Evolutionary conservation across 2,797 vertebrate species (phyloP).

Genomic region (Botia almorhae): DNA sequence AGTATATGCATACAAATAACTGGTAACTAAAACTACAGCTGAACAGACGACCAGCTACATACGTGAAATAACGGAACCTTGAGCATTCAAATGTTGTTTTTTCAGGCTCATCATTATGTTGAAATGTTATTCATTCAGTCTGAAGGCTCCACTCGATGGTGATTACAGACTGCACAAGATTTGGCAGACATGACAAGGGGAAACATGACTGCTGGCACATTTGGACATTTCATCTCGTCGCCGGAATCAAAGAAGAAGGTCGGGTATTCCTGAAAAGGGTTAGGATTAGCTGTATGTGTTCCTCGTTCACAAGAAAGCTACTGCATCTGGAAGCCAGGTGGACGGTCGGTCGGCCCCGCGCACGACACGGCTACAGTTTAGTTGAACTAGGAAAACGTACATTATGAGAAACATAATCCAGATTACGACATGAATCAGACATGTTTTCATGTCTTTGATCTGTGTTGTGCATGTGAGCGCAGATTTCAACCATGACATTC

Average conservation of each 20-base stretch:
- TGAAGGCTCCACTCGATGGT: slow-evolving; percentile 65
- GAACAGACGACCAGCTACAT: background rate
- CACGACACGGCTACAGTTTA: background rate
- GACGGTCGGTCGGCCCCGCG: background rate
- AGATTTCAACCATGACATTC: background rate
- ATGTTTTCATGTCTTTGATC: background rate
- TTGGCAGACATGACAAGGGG: slow-evolving; percentile 58
- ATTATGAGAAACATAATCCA: slow-evolving; percentile 3
- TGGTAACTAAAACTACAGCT: background rate
- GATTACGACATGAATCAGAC: background rate
- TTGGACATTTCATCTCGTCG: slow-evolving; percentile 65
- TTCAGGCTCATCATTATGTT: slow-evolving; percentile 58
- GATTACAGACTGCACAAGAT: slow-evolving; percentile 67
- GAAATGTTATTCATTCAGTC: slow-evolving; percentile 54
- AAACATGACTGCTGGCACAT: slow-evolving; percentile 65
- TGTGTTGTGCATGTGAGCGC: background rate
- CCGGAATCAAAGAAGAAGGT: slow-evolving; percentile 65
- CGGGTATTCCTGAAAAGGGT: slow-evolving; percentile 64
- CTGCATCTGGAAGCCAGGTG: slow-evolving; percentile 81
- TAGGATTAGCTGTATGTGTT: slow-evolving; percentile 63
- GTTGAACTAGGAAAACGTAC: background rate
- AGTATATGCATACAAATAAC: too few relatives aligned
- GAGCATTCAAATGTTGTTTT: slow-evolving; percentile 62
- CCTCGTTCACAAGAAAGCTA: slow-evolving; percentile 57
- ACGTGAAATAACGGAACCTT: slow-evolving; percentile 40